These are phyloP conservation scores for Megathymus violae DNA, from an alignment of 1,140 invertebrate species.

Conservation along the genomic window DNA sequence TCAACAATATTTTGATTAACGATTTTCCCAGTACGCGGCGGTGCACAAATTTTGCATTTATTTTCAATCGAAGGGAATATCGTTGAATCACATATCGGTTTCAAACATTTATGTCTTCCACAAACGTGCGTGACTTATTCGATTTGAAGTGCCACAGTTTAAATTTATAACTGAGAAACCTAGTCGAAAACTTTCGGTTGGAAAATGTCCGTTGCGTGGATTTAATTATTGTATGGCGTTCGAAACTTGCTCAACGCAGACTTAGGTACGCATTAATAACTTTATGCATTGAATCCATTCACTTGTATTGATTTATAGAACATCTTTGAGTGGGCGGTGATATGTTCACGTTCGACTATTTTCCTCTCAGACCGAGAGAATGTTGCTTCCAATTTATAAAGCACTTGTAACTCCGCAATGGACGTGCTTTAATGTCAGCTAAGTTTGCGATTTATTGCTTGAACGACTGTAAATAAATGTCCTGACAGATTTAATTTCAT, in stretches of 20 bases:
- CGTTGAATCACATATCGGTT: slow-evolving; percentile 35
- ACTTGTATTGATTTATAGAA: slow-evolving; percentile 59
- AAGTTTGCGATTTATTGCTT: slow-evolving; percentile 32
- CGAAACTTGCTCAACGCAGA: neutral
- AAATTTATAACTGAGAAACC: slow-evolving; percentile 12
- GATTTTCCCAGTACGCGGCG: slow-evolving; percentile 59
- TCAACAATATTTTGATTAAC: slow-evolving; percentile 62
- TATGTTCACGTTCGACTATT: slow-evolving; percentile 42
- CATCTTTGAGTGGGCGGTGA: slow-evolving; percentile 53
- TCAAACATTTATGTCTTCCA: slow-evolving; percentile 26
- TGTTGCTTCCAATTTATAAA: slow-evolving; percentile 36
- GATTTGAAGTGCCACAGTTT: slow-evolving; percentile 30
- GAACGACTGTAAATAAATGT: slow-evolving; percentile 35
- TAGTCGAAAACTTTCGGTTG: neutral
- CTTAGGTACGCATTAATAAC: slow-evolving; percentile 37
- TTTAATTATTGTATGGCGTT: slow-evolving; percentile 13
- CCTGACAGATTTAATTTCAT: slow-evolving; percentile 37
- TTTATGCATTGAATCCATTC: slow-evolving; percentile 48
- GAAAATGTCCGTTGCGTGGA: neutral
- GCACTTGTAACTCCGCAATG: slow-evolving; percentile 36
- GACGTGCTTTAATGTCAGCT: slow-evolving; percentile 38
- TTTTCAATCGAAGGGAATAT: slow-evolving; percentile 53
- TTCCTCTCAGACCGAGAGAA: slow-evolving; percentile 35
- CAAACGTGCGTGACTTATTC: slow-evolving; percentile 21
- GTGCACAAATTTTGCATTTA: slow-evolving; percentile 70